Percentiles rank a stretch among this genome's conserved stretches.
Evolutionary conservation across 1,140 invertebrate genomes (phyloP).

Genomic region (Halyomorpha halys): DNA sequence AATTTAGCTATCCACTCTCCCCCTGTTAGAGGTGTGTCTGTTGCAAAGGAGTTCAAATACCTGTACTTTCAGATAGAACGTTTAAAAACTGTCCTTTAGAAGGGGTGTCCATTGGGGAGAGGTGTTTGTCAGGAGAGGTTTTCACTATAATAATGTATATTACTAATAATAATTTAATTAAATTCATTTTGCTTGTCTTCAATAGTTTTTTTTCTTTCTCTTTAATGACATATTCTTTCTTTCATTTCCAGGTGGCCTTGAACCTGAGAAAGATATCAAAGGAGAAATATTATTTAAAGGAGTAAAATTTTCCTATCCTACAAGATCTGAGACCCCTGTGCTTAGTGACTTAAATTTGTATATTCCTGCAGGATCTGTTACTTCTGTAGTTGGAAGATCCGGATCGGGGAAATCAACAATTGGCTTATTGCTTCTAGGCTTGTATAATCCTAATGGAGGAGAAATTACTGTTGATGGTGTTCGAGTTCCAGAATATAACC

Average conservation of each 20-base stretch:
- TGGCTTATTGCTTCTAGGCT: constrained; percentile 58
- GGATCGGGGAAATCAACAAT: constrained; percentile 81
- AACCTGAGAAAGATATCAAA: constrained; percentile 39
- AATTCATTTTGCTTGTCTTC: too few species aligned
- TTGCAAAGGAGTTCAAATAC: too few species aligned
- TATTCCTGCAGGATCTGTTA: constrained; percentile 56
- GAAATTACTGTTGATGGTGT: constrained; percentile 52
- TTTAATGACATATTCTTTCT: too few species aligned
- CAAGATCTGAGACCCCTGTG: constrained; percentile 49
- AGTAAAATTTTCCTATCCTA: constrained; percentile 63
- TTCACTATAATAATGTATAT: too few species aligned
- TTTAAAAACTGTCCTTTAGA: too few species aligned
- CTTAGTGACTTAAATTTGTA: constrained; percentile 58
- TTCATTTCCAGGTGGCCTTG: constrained; percentile 42
- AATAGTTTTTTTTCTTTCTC: too few species aligned
- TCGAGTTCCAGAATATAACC: constrained; percentile 53
- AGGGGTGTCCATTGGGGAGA: too few species aligned
- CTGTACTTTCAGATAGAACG: too few species aligned
- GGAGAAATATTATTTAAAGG: constrained; percentile 64
- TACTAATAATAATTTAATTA: too few species aligned
- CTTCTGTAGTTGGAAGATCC: constrained; percentile 74
- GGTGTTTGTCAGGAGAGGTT: too few species aligned
- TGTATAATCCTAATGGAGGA: constrained; percentile 71
- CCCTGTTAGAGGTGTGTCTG: too few species aligned
- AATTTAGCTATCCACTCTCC: too few species aligned